phyloP scores from a whole-genome alignment of 1,140 invertebrate species.

The Leguminivora glycinivorella region DNA sequence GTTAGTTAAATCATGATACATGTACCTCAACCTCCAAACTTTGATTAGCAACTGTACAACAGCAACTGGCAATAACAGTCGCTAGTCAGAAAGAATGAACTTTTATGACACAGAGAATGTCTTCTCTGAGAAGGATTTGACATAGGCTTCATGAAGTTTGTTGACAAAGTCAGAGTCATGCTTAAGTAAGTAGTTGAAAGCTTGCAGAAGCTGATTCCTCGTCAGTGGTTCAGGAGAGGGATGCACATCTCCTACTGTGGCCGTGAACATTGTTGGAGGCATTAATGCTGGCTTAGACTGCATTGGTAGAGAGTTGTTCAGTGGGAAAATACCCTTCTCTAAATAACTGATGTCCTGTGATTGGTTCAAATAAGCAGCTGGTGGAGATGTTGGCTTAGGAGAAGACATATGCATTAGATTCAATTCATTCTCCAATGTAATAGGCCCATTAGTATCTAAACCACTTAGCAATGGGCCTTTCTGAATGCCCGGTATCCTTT shows the following conservation, averaged over 20 bases:
- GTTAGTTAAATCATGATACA: slow-evolving; percentile 9
- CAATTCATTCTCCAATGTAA: slow-evolving; percentile 76
- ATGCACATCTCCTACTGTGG: slow-evolving; percentile 54
- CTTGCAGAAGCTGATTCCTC: slow-evolving; percentile 92
- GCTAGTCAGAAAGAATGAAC: slow-evolving; percentile 46
- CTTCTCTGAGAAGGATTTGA: slow-evolving; percentile 89
- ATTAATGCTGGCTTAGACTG: slow-evolving; percentile 85
- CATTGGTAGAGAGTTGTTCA: slow-evolving; percentile 75
- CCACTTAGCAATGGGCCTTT: slow-evolving; percentile 53
- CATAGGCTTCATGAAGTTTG: slow-evolving; percentile 93
- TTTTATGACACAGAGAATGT: slow-evolving; percentile 79
- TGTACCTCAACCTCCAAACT: slow-evolving; percentile 40
- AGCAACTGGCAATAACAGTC: slow-evolving; percentile 46
- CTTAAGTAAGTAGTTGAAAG: slow-evolving; percentile 91
- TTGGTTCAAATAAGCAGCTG: slow-evolving; percentile 74
- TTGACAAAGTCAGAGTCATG: slow-evolving; percentile 92
- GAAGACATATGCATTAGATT: slow-evolving; percentile 78
- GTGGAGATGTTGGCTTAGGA: slow-evolving; percentile 73
- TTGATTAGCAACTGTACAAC: slow-evolving; percentile 72
- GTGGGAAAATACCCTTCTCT: slow-evolving; percentile 66
- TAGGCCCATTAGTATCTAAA: slow-evolving; percentile 65
- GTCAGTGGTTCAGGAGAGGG: slow-evolving; percentile 86
- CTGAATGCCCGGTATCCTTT: slow-evolving; percentile 57
- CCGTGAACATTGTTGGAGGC: slow-evolving; percentile 90
- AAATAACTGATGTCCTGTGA: slow-evolving; percentile 62